These are phyloP conservation scores for Graphium colonna DNA, from an alignment of 2,888 invertebrate species.

Conservation along the genomic window DNA sequence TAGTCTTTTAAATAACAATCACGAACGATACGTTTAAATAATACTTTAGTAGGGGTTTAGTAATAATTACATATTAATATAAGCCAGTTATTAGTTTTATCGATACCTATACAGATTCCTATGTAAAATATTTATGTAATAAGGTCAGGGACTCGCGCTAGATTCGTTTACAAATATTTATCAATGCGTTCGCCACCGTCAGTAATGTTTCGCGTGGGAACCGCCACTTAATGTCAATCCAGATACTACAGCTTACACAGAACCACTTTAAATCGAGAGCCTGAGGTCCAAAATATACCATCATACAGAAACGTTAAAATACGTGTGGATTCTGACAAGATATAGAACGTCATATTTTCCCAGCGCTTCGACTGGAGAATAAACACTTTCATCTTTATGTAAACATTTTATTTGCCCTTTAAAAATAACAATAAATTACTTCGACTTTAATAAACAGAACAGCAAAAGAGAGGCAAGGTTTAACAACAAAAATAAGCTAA, in stretches of 20 bases:
- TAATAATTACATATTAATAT: no score
- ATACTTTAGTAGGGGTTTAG: no score
- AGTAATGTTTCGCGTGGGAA: constrained; percentile 70
- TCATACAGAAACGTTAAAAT: constrained; percentile 28
- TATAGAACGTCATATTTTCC: constrained; percentile 34
- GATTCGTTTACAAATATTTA: constrained; percentile 64
- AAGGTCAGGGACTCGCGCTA: constrained; percentile 40
- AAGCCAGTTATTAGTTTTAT: no score
- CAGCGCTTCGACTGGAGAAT: constrained; percentile 47
- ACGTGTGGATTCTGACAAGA: no score
- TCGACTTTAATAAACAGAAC: no score
- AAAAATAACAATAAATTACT: no score
- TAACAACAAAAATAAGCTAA: no score
- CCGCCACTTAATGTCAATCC: constrained; percentile 33
- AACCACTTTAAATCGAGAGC: constrained; percentile 24
- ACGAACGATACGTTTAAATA: no score
- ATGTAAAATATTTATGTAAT: not conserved
- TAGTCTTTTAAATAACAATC: no score
- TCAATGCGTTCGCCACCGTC: constrained; percentile 64
- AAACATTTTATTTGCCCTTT: no score
- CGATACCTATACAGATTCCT: no score
- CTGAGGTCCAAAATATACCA: constrained; percentile 28
- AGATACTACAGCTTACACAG: constrained; percentile 15
- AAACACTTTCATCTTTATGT: constrained; percentile 48
- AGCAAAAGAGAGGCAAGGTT: no score